phyloP scores from a whole-genome alignment of 1,140 invertebrate genomes.

The Aphelenchoides fujianensis region DNA sequence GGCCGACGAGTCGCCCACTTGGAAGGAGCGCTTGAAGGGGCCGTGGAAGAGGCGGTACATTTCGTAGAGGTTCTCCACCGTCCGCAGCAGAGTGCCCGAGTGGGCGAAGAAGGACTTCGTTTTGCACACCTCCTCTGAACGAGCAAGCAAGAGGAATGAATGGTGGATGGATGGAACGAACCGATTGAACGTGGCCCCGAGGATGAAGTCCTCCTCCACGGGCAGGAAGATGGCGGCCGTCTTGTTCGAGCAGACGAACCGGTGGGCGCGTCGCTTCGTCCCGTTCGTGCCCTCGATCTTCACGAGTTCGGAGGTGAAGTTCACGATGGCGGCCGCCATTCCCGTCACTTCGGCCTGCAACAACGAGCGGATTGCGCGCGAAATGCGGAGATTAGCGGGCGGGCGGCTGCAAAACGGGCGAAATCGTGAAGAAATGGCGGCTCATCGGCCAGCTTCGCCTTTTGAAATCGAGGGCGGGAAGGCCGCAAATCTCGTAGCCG shows the following conservation, averaged over 20 bases:
- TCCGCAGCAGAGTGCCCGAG: background rate
- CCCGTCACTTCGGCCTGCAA: slow-evolving; percentile 24
- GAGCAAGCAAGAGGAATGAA: background rate
- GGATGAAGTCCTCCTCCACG: slow-evolving; percentile 24
- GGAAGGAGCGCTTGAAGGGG: background rate
- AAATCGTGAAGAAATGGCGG: too few relatives aligned
- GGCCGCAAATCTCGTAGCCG: too few relatives aligned
- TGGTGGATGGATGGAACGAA: background rate
- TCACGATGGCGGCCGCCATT: slow-evolving; percentile 18
- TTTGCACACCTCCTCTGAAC: slow-evolving; percentile 20
- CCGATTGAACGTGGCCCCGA: slow-evolving; percentile 22
- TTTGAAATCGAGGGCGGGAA: background rate
- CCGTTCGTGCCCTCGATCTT: background rate
- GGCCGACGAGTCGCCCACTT: background rate
- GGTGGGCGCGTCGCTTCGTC: slow-evolving; percentile 15
- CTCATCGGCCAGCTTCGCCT: too few relatives aligned
- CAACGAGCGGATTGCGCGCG: slow-evolving; percentile 6
- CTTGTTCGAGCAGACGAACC: slow-evolving; percentile 22
- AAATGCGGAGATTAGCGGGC: background rate
- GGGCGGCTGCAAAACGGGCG: too few relatives aligned
- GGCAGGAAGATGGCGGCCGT: slow-evolving; percentile 10
- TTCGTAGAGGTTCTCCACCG: slow-evolving; percentile 17
- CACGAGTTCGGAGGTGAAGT: slow-evolving; percentile 19
- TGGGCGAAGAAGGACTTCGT: background rate
- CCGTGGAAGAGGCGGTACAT: slow-evolving; percentile 19